A percentile compares a stretch with the other conserved stretches of the same genome.
phyloP scores from a whole-genome alignment of 2,797 vertebrate species.

The Eulemur coronatus region DNA sequence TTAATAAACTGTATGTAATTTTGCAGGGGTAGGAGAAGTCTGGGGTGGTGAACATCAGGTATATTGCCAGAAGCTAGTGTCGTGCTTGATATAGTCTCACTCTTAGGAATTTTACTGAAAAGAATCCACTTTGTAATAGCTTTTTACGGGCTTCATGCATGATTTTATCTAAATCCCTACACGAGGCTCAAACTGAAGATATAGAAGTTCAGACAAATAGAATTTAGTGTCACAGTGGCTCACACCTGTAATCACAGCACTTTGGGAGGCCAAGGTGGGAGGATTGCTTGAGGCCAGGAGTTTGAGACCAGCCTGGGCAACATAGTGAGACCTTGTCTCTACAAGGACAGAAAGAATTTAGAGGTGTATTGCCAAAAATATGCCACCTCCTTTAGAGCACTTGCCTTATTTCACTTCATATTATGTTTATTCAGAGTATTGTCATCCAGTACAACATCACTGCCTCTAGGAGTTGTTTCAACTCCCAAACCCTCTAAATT shows the following conservation, averaged over 20 bases:
- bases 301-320: neutral
- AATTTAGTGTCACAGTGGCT: neutral
- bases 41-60: neutral
- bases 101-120: slow-evolving; percentile 10
- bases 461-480: neutral
- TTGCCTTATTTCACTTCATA: neutral
- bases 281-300: neutral
- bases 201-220: neutral
- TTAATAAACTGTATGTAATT: neutral
- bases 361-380: neutral
- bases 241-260: neutral
- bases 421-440: neutral
- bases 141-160: neutral
- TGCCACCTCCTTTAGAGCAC: neutral
- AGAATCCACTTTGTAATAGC: neutral
- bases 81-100: neutral
- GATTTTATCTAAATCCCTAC: neutral
- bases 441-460: neutral
- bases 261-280: neutral
- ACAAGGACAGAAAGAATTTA: neutral
- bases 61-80: neutral
- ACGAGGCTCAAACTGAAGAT: neutral
- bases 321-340: neutral
- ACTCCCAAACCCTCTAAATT: neutral
- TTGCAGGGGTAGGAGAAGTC: neutral